Evolutionary conservation across 1,140 invertebrate species (phyloP).

Genomic region (Megathymus violae): DNA sequence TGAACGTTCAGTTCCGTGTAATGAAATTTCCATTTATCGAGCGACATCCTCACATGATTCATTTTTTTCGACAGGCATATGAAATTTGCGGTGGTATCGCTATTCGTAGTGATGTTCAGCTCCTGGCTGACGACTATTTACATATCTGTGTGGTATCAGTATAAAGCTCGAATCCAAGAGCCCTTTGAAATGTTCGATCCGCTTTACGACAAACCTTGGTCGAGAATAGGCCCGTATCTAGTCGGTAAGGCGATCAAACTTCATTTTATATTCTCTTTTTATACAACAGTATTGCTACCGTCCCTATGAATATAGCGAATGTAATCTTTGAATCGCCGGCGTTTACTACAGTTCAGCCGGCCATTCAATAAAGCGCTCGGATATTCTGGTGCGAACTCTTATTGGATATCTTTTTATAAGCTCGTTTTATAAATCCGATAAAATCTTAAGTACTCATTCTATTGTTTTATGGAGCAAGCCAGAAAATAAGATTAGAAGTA

Average conservation of each 20-base stretch:
- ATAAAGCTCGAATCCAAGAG: slow-evolving; percentile 90
- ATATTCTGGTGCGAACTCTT: slow-evolving; percentile 21
- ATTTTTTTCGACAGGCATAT: slow-evolving; percentile 80
- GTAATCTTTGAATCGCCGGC: slow-evolving; percentile 13
- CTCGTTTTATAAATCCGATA: background rate
- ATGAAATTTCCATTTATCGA: no score
- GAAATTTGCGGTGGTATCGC: slow-evolving; percentile 82
- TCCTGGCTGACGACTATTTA: slow-evolving; percentile 91
- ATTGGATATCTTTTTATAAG: slow-evolving; percentile 18
- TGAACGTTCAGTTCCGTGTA: slow-evolving; percentile 29
- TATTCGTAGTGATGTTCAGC: slow-evolving; percentile 86
- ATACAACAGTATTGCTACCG: slow-evolving; percentile 2
- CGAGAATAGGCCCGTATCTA: slow-evolving; percentile 91
- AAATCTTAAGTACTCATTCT: background rate
- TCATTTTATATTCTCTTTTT: slow-evolving; percentile 23
- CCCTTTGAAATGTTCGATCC: slow-evolving; percentile 93
- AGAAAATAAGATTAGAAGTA: no score
- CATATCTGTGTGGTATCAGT: slow-evolving; percentile 89
- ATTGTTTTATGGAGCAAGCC: background rate
- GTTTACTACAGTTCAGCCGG: slow-evolving; percentile 21
- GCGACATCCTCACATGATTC: no score
- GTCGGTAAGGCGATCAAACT: slow-evolving; percentile 83
- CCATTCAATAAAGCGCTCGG: slow-evolving; percentile 17
- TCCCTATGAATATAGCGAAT: slow-evolving; percentile 12
- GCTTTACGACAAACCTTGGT: slow-evolving; percentile 93